These are phyloP conservation scores for Arvicanthis niloticus DNA, from an alignment of 2,113 vertebrate species.

Conservation along the genomic window DNA sequence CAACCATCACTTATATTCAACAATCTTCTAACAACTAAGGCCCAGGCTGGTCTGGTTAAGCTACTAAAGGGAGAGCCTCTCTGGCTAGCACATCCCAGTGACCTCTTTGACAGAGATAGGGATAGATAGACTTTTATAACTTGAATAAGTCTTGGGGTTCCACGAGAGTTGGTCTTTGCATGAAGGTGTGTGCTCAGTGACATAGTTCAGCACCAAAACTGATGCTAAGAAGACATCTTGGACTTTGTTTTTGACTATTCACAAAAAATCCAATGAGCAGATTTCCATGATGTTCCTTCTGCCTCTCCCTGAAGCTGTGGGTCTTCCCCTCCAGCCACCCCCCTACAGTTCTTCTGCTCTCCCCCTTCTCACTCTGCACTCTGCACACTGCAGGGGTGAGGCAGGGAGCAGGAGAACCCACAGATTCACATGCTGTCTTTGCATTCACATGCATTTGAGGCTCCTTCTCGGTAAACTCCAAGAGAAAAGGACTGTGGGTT, in stretches of 20 bases:
- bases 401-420: not conserved
- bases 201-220: not conserved
- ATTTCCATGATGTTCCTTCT: not conserved
- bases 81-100: not conserved
- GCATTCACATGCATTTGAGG: not conserved
- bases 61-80: not conserved
- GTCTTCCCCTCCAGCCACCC: not conserved
- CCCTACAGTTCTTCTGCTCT: not conserved
- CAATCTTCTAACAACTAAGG: not conserved
- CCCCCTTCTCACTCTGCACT: not conserved
- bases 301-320: not conserved
- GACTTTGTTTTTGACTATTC: conserved; percentile 9
- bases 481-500: not conserved
- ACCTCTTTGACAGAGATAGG: too few relatives aligned
- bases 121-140: not conserved
- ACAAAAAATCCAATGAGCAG: not conserved
- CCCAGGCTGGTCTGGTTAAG: not conserved
- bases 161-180: not conserved
- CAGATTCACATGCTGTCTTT: not conserved
- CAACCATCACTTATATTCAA: not conserved
- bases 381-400: too few relatives aligned
- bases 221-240: conserved; percentile 22
- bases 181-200: not conserved
- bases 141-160: not conserved
- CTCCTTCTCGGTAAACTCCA: not conserved